Percentiles rank a stretch among this genome's conserved stretches.
Conservation (phyloP, 2,888 invertebrate genomes). For the Timandra comae region DNA sequence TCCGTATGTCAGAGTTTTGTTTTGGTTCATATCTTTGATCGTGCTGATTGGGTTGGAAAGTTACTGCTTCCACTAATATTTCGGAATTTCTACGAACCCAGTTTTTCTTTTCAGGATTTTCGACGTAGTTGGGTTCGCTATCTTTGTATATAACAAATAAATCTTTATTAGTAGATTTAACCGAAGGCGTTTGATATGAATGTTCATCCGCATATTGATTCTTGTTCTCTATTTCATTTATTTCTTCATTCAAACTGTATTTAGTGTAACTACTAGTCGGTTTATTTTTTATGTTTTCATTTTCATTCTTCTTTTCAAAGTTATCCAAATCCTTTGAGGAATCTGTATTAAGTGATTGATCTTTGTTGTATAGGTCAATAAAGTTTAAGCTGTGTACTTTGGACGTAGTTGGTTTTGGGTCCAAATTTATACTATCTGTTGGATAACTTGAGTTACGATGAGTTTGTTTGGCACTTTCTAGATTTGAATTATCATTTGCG, state of each 20-base stretch:
- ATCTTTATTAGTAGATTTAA: conserved; percentile 38
- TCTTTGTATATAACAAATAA: conserved; percentile 53
- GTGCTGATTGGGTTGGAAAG: conserved; percentile 15
- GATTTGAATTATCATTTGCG: conserved; percentile 14
- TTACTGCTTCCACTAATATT: conserved; percentile 22
- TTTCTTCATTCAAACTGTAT: conserved; percentile 14
- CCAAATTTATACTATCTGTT: too few relatives aligned
- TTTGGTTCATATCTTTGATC: conserved; percentile 2
- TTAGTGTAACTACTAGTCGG: not conserved
- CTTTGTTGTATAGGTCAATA: conserved; percentile 45
- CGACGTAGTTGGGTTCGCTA: conserved; percentile 30
- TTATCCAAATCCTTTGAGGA: conserved; percentile 30
- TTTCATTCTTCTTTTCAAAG: conserved; percentile 11
- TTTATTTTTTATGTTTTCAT: not conserved
- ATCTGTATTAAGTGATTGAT: conserved; percentile 27
- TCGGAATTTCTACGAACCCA: conserved; percentile 25
- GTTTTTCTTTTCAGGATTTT: conserved; percentile 17
- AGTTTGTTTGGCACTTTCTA: conserved; percentile 5
- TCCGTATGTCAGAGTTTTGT: not conserved
- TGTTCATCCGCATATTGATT: conserved; percentile 16
- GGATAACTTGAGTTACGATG: too few relatives aligned
- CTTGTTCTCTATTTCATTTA: conserved; percentile 17
- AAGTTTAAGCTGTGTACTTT: conserved; percentile 22
- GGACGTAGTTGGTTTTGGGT: conserved; percentile 6
- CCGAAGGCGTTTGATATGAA: conserved; percentile 22